Evolutionary conservation across 2,888 invertebrate species (phyloP).

Genomic region (Ochropacha duplaris): DNA sequence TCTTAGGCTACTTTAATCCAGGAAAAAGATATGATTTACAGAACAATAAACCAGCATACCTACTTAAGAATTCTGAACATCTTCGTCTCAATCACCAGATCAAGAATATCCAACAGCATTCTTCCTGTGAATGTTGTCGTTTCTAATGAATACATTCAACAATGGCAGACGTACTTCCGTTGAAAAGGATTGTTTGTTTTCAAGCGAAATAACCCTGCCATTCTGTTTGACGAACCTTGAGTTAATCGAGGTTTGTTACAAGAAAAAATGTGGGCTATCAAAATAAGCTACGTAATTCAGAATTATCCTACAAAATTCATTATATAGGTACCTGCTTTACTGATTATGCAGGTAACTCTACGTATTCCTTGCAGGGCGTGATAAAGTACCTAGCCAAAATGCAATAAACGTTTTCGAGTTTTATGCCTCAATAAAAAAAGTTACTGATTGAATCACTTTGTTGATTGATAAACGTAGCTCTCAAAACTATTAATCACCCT

Average conservation of each 20-base stretch:
- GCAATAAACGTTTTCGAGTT: too few relatives aligned
- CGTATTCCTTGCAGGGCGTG: too few relatives aligned
- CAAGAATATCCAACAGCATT: conserved; percentile 11
- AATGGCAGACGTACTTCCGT: conserved; percentile 1
- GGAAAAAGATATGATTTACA: too few relatives aligned
- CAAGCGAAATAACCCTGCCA: neutral
- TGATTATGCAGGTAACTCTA: too few relatives aligned
- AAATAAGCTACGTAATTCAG: neutral
- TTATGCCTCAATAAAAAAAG: too few relatives aligned
- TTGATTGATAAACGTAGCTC: too few relatives aligned
- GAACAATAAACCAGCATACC: neutral
- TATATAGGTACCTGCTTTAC: too few relatives aligned
- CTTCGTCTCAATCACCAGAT: neutral
- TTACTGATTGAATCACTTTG: too few relatives aligned
- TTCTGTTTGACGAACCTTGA: neutral
- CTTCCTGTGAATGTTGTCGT: conserved; percentile 12
- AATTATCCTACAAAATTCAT: neutral
- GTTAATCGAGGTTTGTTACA: neutral
- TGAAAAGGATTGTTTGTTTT: conserved; percentile 4
- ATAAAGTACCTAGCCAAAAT: too few relatives aligned
- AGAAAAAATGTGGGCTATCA: neutral
- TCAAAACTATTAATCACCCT: too few relatives aligned
- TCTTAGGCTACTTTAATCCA: too few relatives aligned
- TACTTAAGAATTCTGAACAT: neutral
- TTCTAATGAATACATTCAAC: conserved; percentile 5